These are phyloP conservation scores for Acanthopleura granulata DNA, from an alignment of 2,888 invertebrate species.

Conservation along the genomic window DNA sequence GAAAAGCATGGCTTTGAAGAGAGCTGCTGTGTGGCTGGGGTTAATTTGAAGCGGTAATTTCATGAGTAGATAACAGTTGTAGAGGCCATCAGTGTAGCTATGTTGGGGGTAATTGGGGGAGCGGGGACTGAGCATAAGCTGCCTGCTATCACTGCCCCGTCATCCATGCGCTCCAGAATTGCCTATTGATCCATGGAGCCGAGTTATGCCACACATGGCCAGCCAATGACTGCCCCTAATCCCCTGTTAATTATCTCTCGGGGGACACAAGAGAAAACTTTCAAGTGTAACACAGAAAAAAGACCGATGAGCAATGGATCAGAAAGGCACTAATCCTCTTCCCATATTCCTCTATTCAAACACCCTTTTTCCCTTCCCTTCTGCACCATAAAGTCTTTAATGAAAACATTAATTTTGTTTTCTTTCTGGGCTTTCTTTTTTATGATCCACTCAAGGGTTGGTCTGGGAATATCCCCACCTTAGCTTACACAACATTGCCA, in stretches of 20 bases:
- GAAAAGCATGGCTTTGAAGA: constrained; percentile 8
- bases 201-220: constrained; percentile 10
- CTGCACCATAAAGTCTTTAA: constrained; percentile 4
- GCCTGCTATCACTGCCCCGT: background rate
- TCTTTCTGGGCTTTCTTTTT: background rate
- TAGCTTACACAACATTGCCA: too few relatives aligned
- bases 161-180: constrained; percentile 1
- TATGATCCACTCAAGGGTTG: constrained; percentile 12
- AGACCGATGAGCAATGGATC: constrained; percentile 11
- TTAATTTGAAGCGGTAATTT: constrained; percentile 15
- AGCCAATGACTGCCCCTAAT: constrained; percentile 18
- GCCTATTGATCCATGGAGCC: constrained; percentile 11
- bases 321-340: constrained; percentile 17
- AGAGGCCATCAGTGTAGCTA: constrained; percentile 4
- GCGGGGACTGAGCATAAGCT: background rate
- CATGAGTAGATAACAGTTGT: constrained; percentile 15
- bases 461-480: background rate
- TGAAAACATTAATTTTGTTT: constrained; percentile 18
- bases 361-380: background rate
- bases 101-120: background rate
- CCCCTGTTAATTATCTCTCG: constrained; percentile 18
- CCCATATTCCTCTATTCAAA: constrained; percentile 13
- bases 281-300: constrained; percentile 14
- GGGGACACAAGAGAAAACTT: constrained; percentile 19
- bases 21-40: background rate